A percentile compares a stretch with the other conserved stretches of the same genome.
Evolutionary conservation across 2,113 vertebrate species (phyloP).

Genomic region (Ceyx cyanopectus): DNA sequence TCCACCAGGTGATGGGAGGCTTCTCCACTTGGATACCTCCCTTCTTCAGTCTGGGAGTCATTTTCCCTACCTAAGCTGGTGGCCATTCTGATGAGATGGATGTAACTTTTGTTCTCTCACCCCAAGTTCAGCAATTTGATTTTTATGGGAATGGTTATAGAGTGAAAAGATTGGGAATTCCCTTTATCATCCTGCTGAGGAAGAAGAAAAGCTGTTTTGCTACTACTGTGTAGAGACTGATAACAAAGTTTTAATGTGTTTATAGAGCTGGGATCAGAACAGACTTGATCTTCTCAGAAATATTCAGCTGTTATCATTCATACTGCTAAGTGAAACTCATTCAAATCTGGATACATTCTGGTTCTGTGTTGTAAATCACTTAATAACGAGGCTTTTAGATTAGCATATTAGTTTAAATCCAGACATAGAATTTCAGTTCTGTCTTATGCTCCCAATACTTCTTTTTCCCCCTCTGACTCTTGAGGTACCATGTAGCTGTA

Average conservation of each 20-base stretch:
- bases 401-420: not conserved
- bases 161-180: not conserved
- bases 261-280: not conserved
- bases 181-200: not conserved
- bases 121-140: not conserved
- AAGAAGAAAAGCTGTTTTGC: not conserved
- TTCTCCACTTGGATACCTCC: conserved; percentile 45
- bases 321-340: conserved; percentile 8
- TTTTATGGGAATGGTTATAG: not conserved
- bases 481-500: not conserved
- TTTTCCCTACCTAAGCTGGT: conserved; percentile 18
- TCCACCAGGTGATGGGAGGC: conserved; percentile 51
- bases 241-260: conserved; percentile 3
- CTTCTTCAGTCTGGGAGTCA: conserved; percentile 21
- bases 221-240: not conserved
- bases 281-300: conserved; percentile 3
- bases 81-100: conserved; percentile 1
- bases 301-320: not conserved
- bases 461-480: not conserved
- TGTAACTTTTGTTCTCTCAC: not conserved
- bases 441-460: not conserved
- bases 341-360: conserved; percentile 9
- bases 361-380: not conserved
- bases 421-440: not conserved
- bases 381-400: not conserved